These are phyloP conservation scores for Coronaproctus castanopsis DNA, from an alignment of 2,888 invertebrate species.

Conservation along the genomic window DNA sequence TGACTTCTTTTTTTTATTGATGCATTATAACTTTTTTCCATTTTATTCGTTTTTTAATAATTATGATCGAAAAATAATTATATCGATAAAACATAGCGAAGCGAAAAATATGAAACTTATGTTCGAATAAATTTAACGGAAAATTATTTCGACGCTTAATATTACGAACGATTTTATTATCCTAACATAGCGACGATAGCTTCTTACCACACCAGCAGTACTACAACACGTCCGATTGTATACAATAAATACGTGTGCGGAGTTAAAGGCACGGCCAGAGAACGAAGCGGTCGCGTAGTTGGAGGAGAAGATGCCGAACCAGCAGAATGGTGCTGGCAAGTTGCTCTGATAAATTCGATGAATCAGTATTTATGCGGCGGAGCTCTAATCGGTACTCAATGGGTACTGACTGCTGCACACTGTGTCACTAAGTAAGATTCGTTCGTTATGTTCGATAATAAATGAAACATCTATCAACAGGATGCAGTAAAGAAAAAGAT, in stretches of 20 bases:
- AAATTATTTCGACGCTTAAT: no score
- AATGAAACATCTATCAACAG: no score
- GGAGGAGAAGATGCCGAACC: constrained; percentile 79
- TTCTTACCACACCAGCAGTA: constrained; percentile 4
- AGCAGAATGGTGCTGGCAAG: constrained; percentile 92
- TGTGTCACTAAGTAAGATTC: constrained; percentile 70
- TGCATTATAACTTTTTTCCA: no score
- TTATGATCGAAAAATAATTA: no score
- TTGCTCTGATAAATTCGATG: constrained; percentile 74
- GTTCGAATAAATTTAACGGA: no score
- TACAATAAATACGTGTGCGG: constrained; percentile 84
- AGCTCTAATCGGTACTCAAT: constrained; percentile 78
- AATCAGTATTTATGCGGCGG: constrained; percentile 89
- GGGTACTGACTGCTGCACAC: constrained; percentile 84
- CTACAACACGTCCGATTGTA: constrained; percentile 42
- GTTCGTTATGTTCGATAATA: no score
- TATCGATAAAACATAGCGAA: no score
- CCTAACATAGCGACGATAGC: constrained; percentile 1
- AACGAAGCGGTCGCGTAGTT: constrained; percentile 37
- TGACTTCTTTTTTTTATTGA: no score
- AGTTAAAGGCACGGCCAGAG: constrained; percentile 56
- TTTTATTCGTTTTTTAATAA: no score
- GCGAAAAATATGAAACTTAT: no score
- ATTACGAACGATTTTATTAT: no score
- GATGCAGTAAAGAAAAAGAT: no score